Percentiles rank a stretch among this genome's conserved stretches.
Evolutionary conservation across 2,797 vertebrate genomes (phyloP).

Genomic region (Poeciliopsis gracilis): DNA sequence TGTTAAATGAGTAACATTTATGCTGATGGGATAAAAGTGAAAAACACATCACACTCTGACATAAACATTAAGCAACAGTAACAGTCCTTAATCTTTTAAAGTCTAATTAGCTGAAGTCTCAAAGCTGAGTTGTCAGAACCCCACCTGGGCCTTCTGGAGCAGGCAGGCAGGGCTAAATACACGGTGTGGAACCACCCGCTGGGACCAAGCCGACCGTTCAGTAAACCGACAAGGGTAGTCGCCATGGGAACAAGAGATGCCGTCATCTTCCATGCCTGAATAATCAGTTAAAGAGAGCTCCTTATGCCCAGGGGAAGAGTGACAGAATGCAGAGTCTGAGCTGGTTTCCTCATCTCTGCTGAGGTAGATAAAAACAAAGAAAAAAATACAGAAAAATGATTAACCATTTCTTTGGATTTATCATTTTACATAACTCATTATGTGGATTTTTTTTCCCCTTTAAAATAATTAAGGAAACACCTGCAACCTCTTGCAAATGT

Average conservation of each 20-base stretch:
- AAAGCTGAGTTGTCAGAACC: conserved; percentile 45
- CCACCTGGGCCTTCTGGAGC: conserved; percentile 76
- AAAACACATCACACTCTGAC: conserved; percentile 37
- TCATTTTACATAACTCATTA: not conserved
- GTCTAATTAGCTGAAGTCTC: conserved; percentile 49
- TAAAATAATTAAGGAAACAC: not conserved
- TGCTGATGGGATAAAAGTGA: conserved; percentile 19
- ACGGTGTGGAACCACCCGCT: conserved; percentile 88
- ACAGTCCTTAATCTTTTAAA: conserved; percentile 41
- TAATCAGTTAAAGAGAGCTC: conserved; percentile 63
- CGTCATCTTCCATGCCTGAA: conserved; percentile 64
- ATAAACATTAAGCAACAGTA: conserved; percentile 36
- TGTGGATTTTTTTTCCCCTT: not conserved
- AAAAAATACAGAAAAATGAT: conserved; percentile 35
- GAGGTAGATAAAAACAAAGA: conserved; percentile 49
- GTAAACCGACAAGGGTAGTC: conserved; percentile 93
- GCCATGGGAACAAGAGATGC: conserved; percentile 82
- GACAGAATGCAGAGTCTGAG: conserved; percentile 53
- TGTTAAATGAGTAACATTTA: conserved; percentile 12
- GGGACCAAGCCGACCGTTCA: conserved; percentile 71
- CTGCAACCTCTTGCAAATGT: not conserved
- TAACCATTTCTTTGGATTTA: not conserved
- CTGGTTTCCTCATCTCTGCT: conserved; percentile 59
- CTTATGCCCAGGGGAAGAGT: conserved; percentile 57
- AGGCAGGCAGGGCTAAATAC: conserved; percentile 88